Evolutionary conservation across 2,888 invertebrate species (phyloP).

Genomic region (Nomada hirtipes): DNA sequence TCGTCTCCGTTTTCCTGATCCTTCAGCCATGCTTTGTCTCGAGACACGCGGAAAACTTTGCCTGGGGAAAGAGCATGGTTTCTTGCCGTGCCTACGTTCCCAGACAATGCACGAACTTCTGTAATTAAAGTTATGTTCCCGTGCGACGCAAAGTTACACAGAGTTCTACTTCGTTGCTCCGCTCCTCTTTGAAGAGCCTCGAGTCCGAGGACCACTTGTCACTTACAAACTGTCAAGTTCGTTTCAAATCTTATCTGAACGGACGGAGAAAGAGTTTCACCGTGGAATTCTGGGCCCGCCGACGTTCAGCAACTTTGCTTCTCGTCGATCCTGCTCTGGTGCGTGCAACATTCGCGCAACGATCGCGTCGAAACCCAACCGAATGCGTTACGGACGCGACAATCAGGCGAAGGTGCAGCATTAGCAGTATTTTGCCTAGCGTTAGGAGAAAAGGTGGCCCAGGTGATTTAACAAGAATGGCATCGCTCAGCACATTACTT

Average conservation of each 20-base stretch:
- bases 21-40: constrained; percentile 58
- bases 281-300: not conserved
- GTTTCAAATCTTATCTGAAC: constrained; percentile 58
- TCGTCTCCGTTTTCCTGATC: constrained; percentile 19
- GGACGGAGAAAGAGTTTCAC: constrained; percentile 34
- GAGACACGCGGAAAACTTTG: constrained; percentile 79
- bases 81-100: constrained; percentile 74
- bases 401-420: too few relatives aligned
- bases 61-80: constrained; percentile 76
- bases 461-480: too few relatives aligned
- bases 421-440: too few relatives aligned
- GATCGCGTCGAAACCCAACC: not conserved
- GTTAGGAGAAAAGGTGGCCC: too few relatives aligned
- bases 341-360: not conserved
- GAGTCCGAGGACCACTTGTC: constrained; percentile 42
- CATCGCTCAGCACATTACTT: too few relatives aligned
- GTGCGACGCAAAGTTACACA: constrained; percentile 74
- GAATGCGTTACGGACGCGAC: too few relatives aligned
- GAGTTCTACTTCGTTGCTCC: constrained; percentile 67
- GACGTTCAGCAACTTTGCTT: not conserved
- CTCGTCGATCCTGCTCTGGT: too few relatives aligned
- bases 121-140: constrained; percentile 82
- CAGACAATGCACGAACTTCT: constrained; percentile 82
- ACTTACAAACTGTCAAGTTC: constrained; percentile 55
- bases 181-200: constrained; percentile 33